Percentiles rank a stretch among this genome's conserved stretches.
Evolutionary conservation across 1,140 invertebrate species (phyloP).

Genomic region (Aphaenogaster rudis): DNA sequence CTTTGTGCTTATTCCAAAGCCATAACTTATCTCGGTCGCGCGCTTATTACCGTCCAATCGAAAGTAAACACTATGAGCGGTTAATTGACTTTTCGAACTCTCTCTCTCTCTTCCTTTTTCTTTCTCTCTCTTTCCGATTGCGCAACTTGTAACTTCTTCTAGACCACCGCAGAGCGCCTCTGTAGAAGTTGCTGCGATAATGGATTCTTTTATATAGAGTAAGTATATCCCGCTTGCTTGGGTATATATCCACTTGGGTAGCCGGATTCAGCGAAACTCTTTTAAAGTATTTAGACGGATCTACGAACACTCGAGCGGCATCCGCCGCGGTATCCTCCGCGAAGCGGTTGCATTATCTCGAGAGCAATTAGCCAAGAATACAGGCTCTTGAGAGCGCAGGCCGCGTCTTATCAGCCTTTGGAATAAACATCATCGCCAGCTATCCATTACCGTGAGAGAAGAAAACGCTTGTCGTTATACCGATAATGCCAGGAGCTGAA

Average conservation of each 20-base stretch:
- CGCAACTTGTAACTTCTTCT: constrained; percentile 62
- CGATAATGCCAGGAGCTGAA: not conserved
- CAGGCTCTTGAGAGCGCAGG: constrained; percentile 36
- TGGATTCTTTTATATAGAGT: constrained; percentile 51
- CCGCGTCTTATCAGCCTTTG: constrained; percentile 50
- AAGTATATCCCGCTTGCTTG: constrained; percentile 1
- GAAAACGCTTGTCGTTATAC: constrained; percentile 26
- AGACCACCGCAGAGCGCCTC: constrained; percentile 38
- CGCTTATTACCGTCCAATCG: constrained; percentile 72
- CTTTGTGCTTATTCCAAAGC: constrained; percentile 66
- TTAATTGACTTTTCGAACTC: constrained; percentile 75
- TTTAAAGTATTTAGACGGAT: constrained; percentile 60
- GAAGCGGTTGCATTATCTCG: constrained; percentile 50
- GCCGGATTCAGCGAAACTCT: constrained; percentile 53
- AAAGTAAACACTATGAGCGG: constrained; percentile 59
- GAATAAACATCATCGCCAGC: constrained; percentile 48
- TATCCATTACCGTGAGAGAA: constrained; percentile 33
- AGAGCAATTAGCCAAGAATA: constrained; percentile 61
- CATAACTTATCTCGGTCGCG: constrained; percentile 67
- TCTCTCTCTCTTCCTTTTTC: not conserved
- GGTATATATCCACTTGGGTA: constrained; percentile 9
- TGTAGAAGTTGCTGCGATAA: constrained; percentile 59
- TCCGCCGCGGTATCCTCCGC: constrained; percentile 36
- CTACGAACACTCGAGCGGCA: constrained; percentile 22
- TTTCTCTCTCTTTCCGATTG: not conserved